Base-by-base conservation (phyloP, 2,888 invertebrate species). In the Hymenopus coronatus region DNA sequence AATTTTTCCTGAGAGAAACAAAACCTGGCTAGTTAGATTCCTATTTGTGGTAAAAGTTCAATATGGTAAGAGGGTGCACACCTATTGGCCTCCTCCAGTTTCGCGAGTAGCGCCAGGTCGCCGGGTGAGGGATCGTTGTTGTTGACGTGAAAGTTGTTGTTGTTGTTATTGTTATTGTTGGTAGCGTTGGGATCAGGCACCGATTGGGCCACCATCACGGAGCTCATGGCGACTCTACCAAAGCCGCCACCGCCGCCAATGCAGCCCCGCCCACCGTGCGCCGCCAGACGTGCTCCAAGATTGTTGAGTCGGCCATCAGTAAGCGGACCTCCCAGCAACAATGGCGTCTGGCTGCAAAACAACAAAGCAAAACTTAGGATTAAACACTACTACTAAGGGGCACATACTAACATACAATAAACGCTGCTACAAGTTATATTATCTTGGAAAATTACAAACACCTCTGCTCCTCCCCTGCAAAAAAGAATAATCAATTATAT, bases 51-150 rank as follows among this genome's bases (percentile, higher is more conserved):
- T n/a, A 82, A 20, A 82, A 82, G 82, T 20, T 82, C 82, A 1
- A 82, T 82, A 82, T 82, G n/a, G n/a, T n/a, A 2, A n/a, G 25
- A 15, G 84, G 85, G 84, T 40, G 90, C 91, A 92, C 92, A 96
- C 96, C 95, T 94, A 94, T 99, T 99, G 92, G 98, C 98, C 93
- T 98, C 98, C 95, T 99, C 98, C 95, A 99, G 96, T 94, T 98
- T 98, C 94, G 98, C 98, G 93, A 99, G 95, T 92, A 99, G 95
- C 94, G 97, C 97, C 95, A 97, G 96, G 93, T 98, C 98, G 94
- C 97, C 95, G 93, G 95, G 92, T 88, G 92, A 92, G 85, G 92
- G 91, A 84, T 90, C 89, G 88, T 90, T 88, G 88, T 89, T 90
- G 89, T 88, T 90, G 84, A 91, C 91, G 91, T 90, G 91, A 70